Evolutionary conservation across 1,140 invertebrate species (phyloP).

Genomic region (Calliopsis andreniformis): DNA sequence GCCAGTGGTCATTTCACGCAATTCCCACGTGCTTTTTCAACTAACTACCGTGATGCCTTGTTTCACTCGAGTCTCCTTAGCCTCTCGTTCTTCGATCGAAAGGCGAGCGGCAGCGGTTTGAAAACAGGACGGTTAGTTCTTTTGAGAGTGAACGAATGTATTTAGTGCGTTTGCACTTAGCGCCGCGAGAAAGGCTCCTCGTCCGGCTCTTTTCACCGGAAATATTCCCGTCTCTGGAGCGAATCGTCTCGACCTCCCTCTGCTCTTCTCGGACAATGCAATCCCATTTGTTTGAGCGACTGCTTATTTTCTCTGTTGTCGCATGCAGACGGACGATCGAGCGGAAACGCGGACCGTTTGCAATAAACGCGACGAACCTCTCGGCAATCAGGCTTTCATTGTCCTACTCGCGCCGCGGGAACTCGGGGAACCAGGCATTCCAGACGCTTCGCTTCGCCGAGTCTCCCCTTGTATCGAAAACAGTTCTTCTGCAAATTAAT

Average conservation of each 20-base stretch:
- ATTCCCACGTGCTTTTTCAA: background rate
- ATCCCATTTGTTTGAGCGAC: slow-evolving; percentile 59
- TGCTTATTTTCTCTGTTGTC: slow-evolving; percentile 56
- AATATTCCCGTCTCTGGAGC: slow-evolving; percentile 38
- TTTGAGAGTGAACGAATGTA: slow-evolving; percentile 37
- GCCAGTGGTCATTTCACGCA: background rate
- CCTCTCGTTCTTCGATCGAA: slow-evolving; percentile 12
- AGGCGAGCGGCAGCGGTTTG: slow-evolving; percentile 10
- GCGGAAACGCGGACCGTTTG: background rate
- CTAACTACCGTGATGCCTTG: background rate
- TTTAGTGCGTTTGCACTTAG: slow-evolving; percentile 56
- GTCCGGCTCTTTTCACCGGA: slow-evolving; percentile 42
- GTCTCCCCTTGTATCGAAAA: background rate
- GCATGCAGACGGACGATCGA: slow-evolving; percentile 24
- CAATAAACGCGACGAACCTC: slow-evolving; percentile 22
- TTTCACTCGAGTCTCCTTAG: slow-evolving; percentile 7
- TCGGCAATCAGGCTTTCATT: slow-evolving; percentile 21
- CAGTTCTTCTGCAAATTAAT: slow-evolving; percentile 12
- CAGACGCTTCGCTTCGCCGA: slow-evolving; percentile 11
- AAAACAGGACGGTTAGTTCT: background rate
- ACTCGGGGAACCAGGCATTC: slow-evolving; percentile 25
- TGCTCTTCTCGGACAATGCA: slow-evolving; percentile 45
- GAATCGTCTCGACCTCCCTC: slow-evolving; percentile 44
- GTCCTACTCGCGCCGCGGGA: slow-evolving; percentile 2
- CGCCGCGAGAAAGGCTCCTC: slow-evolving; percentile 43